A percentile compares a stretch with the other conserved stretches of the same genome.
Conservation (phyloP, 2,113 vertebrate species). For the Climacteris rufus region DNA sequence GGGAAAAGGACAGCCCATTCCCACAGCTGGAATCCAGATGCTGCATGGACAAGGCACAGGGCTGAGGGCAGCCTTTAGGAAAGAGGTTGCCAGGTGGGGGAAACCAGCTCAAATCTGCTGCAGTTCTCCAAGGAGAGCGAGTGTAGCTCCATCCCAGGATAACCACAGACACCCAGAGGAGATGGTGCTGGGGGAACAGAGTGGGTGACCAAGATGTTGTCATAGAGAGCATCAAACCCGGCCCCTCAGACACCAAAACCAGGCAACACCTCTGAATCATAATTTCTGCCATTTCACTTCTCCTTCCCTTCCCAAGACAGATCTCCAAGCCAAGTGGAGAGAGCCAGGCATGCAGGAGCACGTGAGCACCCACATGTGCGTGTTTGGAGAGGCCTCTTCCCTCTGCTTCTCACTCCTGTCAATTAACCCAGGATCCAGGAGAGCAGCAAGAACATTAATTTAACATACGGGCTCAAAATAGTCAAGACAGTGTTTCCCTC, state of each 20-base stretch:
- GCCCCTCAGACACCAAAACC: not conserved
- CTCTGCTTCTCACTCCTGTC: not conserved
- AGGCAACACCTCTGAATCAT: not conserved
- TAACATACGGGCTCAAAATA: not conserved
- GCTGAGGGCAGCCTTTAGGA: not conserved
- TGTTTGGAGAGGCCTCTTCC: not conserved
- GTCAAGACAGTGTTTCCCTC: not conserved
- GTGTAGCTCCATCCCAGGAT: accelerated
- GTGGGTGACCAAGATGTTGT: not conserved
- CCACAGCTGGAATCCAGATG: not conserved
- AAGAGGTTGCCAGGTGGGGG: not conserved
- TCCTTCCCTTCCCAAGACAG: not conserved
- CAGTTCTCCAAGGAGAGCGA: not conserved
- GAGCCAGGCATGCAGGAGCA: accelerated
- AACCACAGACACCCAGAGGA: not conserved
- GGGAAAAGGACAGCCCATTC: not conserved
- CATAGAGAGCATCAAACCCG: not conserved
- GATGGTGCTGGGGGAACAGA: not conserved
- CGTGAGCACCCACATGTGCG: accelerated
- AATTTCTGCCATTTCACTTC: not conserved
- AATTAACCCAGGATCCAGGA: not conserved
- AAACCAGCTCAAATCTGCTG: not conserved
- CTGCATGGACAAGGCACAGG: not conserved
- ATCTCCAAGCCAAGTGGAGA: not conserved
- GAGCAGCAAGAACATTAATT: not conserved